A percentile compares a stretch with the other conserved stretches of the same genome.
Conservation (phyloP, 1,140 invertebrate genomes). For the Melitaea cinxia region DNA sequence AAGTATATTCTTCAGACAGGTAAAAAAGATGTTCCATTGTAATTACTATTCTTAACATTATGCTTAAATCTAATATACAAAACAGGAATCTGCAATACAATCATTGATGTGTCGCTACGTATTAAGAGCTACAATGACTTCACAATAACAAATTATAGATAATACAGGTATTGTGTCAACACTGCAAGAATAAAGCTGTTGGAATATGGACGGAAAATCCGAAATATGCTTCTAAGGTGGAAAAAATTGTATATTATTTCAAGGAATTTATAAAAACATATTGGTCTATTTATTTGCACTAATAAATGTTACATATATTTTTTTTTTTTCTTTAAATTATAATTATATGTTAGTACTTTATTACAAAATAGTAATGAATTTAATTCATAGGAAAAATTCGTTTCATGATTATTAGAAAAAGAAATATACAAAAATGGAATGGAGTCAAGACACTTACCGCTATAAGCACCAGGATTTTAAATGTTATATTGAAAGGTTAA, state of each 20-base stretch:
- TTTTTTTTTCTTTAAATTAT: neutral
- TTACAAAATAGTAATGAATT: constrained; percentile 6
- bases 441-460: constrained; percentile 64
- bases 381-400: constrained; percentile 3
- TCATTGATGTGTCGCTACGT: constrained; percentile 33
- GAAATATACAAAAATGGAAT: constrained; percentile 63
- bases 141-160: neutral
- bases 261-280: neutral
- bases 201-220: constrained; percentile 41
- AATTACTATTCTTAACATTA: constrained; percentile 38
- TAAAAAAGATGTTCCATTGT: neutral
- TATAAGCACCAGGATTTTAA: constrained; percentile 77
- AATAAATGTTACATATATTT: neutral
- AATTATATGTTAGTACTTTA: constrained; percentile 5
- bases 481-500: constrained; percentile 49
- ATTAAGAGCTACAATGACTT: constrained; percentile 3
- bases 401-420: constrained; percentile 11
- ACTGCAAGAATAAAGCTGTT: neutral
- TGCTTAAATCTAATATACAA: constrained; percentile 73
- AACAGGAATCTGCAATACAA: constrained; percentile 80
- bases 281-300: neutral
- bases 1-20: neutral
- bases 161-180: neutral
- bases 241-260: neutral
- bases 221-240: neutral